Evolutionary conservation across 2,113 vertebrate species (phyloP), one percentile per base, ranked within the genome.

Genomic region (Malurus alboscapulatus): DNA sequence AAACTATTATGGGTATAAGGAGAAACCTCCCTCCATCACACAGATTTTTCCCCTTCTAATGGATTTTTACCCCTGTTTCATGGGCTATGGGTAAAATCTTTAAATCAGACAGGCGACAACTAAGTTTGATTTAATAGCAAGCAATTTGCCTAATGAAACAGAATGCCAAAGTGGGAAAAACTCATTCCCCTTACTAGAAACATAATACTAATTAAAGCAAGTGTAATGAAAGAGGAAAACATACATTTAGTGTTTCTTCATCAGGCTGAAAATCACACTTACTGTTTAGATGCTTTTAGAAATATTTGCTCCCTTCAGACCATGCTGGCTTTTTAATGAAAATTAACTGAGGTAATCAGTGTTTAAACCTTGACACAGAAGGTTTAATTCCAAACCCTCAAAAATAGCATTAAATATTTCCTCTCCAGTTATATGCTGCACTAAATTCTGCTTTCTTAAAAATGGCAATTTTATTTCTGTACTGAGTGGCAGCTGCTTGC

Each of bases 61-160:
- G 21, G 34, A 36, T 36, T 36, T 36, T 36, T 36, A 36, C 36
- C 36, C 34, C 26, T 44, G 30, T n/a, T 51, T 59, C 45, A 72
- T 4, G 18, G 53, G 25, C 42, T 48, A 5, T 29, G 38, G 36
- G n/a, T n/a, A 45, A 92, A 81, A 74, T 17, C 27, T 32, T 62
- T 66, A 48, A 86, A 66, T 76, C n/a, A 38, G 21, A 53, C 40
- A 55, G 17, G 22, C 84, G 12, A 2, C 34, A 50, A 26, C 20
- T 50, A n/a, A 72, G 9, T 45, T 75, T 82, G 57, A 79, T 79
- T 85, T 57, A 87, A 45, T 18, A 87, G 26, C 9, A 61, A 84
- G n/a, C 34, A 68, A 59, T 75, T 82, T 75, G 26, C 59, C 57
- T 82, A 68, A 91, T 85, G 47, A 91, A 91, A 68, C 8, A 26